Conservation (phyloP, 2,888 invertebrate genomes). For the Marasmarcha lunaedactyla region DNA sequence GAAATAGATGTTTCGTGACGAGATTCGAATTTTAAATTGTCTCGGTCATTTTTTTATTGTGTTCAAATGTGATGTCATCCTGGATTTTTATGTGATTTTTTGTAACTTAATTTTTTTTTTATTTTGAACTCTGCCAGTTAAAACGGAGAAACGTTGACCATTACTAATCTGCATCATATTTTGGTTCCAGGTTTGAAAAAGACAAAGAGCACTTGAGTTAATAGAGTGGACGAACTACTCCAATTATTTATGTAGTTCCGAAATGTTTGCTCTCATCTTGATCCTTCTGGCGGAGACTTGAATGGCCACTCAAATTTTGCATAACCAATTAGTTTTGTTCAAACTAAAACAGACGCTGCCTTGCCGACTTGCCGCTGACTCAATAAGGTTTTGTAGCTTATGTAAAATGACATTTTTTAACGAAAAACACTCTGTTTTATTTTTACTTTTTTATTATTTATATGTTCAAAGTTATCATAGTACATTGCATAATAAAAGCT, state of each 20-base stretch:
- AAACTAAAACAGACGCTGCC: conserved; percentile 50
- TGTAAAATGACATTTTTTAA: too few species aligned
- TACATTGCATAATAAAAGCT: too few species aligned
- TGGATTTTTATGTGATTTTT: conserved; percentile 5
- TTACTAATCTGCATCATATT: not conserved
- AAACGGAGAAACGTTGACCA: too few species aligned
- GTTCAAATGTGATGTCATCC: conserved; percentile 15
- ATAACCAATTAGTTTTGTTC: conserved; percentile 62
- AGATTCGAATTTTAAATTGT: conserved; percentile 34
- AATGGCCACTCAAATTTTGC: conserved; percentile 61
- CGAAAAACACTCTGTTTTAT: too few species aligned
- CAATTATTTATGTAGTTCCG: conserved; percentile 39
- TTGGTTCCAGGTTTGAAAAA: not conserved
- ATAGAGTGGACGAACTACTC: conserved; percentile 17
- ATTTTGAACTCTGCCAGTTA: too few species aligned
- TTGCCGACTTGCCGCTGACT: too few species aligned
- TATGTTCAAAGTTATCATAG: too few species aligned
- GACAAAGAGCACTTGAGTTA: conserved; percentile 7
- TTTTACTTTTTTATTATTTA: too few species aligned
- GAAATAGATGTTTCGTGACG: conserved; percentile 45
- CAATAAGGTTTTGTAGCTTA: too few species aligned
- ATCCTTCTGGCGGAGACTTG: conserved; percentile 33
- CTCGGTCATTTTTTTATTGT: conserved; percentile 19
- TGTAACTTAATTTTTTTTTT: not conserved
- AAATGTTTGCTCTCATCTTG: conserved; percentile 34